phyloP scores from a whole-genome alignment of 2,888 invertebrate genomes.

The Oithona nana region DNA sequence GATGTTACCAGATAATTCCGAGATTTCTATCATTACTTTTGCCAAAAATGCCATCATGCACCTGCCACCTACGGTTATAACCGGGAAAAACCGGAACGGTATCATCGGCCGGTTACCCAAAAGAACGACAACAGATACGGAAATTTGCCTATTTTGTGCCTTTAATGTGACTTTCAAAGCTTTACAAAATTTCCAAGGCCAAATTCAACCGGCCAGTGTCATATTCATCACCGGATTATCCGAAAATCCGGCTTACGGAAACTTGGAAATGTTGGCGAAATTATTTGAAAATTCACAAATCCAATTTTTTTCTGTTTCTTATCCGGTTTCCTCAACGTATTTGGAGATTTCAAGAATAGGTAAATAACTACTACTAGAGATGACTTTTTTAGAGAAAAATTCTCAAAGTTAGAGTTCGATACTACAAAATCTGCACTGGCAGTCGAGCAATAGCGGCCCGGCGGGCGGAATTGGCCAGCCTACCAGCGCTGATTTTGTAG shows the following conservation, averaged over 20 bases:
- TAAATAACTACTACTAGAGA: too few relatives aligned
- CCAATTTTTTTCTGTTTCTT: not conserved
- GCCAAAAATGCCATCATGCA: not conserved
- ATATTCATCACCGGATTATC: not conserved
- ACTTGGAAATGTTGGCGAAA: not conserved
- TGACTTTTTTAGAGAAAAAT: too few relatives aligned
- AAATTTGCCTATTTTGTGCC: not conserved
- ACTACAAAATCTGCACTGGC: too few relatives aligned
- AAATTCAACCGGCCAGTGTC: not conserved
- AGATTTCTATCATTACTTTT: not conserved
- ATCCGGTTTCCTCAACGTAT: too few relatives aligned
- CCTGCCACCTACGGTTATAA: not conserved
- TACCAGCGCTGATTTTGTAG: too few relatives aligned
- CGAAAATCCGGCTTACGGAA: not conserved
- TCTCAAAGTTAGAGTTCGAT: too few relatives aligned
- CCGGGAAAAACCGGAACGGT: not conserved
- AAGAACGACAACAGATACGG: not conserved
- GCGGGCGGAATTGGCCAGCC: too few relatives aligned
- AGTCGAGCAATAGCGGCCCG: too few relatives aligned
- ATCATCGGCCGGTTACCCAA: not conserved
- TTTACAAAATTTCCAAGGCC: not conserved
- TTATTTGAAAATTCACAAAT: not conserved
- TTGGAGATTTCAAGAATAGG: too few relatives aligned
- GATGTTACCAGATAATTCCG: not conserved
- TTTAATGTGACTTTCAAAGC: not conserved